These are phyloP conservation scores for Hepsetus odoe DNA, from an alignment of 2,113 vertebrate genomes.

Conservation along the genomic window DNA sequence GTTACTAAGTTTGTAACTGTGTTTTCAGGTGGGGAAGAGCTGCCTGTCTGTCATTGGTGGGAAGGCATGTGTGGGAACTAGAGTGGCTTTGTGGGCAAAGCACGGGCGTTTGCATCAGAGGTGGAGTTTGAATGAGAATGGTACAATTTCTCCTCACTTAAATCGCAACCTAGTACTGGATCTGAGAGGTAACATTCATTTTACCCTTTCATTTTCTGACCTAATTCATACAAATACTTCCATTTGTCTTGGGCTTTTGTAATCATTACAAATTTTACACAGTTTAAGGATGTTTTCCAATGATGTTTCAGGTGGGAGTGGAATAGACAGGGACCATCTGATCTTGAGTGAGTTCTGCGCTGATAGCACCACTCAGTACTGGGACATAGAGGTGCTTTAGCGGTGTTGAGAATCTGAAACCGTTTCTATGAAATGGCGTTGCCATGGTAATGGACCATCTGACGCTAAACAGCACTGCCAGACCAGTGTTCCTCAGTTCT, in stretches of 20 bases:
- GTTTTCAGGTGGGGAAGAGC: conserved; percentile 72
- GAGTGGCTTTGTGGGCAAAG: conserved; percentile 83
- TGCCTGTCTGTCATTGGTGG: conserved; percentile 85
- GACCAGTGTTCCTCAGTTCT: not conserved
- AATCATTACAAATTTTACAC: no score
- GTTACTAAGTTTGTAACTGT: conserved; percentile 1
- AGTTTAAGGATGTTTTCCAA: not conserved
- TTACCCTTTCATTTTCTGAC: not conserved
- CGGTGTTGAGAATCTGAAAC: not conserved
- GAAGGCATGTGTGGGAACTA: conserved; percentile 76
- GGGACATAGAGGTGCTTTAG: conserved; percentile 60
- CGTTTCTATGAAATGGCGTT: not conserved
- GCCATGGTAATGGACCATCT: not conserved
- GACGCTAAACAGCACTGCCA: conserved; percentile 5
- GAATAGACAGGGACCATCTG: conserved; percentile 55
- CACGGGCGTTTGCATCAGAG: conserved; percentile 81
- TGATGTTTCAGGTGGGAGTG: conserved; percentile 55
- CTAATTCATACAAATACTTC: no score
- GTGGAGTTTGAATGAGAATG: conserved; percentile 80
- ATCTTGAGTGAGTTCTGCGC: conserved; percentile 49
- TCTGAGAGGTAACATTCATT: conserved; percentile 75
- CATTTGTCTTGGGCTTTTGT: no score
- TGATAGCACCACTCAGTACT: conserved; percentile 48
- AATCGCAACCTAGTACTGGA: conserved; percentile 81
- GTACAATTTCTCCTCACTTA: conserved; percentile 82